Percentiles rank a stretch among this genome's conserved stretches.
phyloP scores from a whole-genome alignment of 2,888 invertebrate species.

The Chrysopilus asiliformis region DNA sequence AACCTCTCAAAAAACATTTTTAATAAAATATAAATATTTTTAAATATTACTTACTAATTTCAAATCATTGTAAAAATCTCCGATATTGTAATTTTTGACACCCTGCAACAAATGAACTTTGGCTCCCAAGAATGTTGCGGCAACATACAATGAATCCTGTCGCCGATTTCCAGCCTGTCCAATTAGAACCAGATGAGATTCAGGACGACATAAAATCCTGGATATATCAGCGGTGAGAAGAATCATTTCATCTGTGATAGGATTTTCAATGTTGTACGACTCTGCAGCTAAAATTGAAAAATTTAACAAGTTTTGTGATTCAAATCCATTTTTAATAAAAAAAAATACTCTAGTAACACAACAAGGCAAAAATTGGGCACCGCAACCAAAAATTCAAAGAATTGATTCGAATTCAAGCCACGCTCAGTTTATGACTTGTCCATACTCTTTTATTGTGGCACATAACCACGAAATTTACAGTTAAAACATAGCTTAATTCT shows the following conservation, averaged over 20 bases:
- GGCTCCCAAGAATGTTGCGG: conserved; percentile 58
- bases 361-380: no score
- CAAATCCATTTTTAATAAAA: conserved; percentile 8
- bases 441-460: no score
- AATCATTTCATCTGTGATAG: conserved; percentile 53
- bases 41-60: conserved; percentile 46
- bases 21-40: not conserved
- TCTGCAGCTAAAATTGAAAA: conserved; percentile 43
- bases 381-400: no score
- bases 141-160: conserved; percentile 60
- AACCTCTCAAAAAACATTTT: no score
- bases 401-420: no score
- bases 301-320: conserved; percentile 7
- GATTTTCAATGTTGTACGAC: conserved; percentile 44
- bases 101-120: conserved; percentile 42
- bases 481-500: no score
- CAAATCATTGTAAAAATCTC: conserved; percentile 62
- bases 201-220: conserved; percentile 45
- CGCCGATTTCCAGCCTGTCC: conserved; percentile 72
- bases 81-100: conserved; percentile 41
- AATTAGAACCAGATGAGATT: conserved; percentile 37
- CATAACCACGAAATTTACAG: no score
- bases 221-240: conserved; percentile 49
- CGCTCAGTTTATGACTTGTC: no score
- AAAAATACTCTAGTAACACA: no score